These are phyloP conservation scores for Pseudochirops cupreus DNA, from an alignment of 2,797 vertebrate genomes.

Conservation along the genomic window DNA sequence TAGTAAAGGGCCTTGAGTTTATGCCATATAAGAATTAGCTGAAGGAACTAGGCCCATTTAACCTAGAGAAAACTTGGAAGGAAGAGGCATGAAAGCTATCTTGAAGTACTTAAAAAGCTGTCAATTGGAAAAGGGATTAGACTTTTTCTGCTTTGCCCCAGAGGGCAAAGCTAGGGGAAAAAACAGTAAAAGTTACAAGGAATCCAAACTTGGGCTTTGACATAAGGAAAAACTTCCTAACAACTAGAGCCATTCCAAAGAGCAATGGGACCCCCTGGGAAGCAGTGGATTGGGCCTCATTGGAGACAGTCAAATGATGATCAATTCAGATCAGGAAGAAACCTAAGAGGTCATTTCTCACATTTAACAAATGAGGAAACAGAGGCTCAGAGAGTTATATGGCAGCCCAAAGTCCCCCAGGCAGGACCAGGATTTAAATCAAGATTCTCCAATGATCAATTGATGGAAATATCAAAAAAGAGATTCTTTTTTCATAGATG, in stretches of 20 bases:
- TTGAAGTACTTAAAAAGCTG: neutral
- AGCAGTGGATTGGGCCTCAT: neutral
- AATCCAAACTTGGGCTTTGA: neutral
- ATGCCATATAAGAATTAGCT: neutral
- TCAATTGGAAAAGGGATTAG: neutral
- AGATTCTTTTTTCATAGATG: neutral
- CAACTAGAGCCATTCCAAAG: neutral
- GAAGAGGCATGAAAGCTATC: neutral
- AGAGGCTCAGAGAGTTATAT: neutral
- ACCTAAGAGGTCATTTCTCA: neutral
- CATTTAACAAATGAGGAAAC: neutral
- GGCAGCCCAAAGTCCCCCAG: neutral
- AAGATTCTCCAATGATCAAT: neutral
- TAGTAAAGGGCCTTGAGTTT: neutral
- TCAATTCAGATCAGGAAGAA: neutral
- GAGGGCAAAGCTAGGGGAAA: neutral
- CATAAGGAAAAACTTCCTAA: neutral
- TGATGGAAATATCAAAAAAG: neutral
- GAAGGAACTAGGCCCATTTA: neutral
- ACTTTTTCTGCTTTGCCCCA: neutral
- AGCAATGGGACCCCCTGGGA: neutral
- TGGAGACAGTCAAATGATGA: neutral
- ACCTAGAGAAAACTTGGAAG: neutral
- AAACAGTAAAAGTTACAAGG: neutral
- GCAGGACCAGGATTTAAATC: neutral